Conservation (phyloP, 2,888 invertebrate species). For the Neria commutata region DNA sequence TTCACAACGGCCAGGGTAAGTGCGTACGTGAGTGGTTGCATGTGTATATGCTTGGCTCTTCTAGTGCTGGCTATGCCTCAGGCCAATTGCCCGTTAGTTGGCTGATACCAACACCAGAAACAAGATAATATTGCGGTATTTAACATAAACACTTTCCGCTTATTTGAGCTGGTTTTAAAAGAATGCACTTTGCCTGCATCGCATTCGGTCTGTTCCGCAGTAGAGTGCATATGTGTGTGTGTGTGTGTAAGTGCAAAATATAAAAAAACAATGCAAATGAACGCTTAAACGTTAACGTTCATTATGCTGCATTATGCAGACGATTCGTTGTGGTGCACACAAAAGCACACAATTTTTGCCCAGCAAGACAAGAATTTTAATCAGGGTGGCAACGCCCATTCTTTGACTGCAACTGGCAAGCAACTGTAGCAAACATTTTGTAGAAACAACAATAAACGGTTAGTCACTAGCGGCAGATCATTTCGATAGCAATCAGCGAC, state of each 20-base stretch:
- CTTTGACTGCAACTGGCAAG: no score
- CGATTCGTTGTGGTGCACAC: no score
- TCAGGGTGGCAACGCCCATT: not conserved
- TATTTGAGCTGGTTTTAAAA: not conserved
- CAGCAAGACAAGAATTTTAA: not conserved
- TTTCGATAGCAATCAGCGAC: no score
- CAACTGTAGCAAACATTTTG: no score
- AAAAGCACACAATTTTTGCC: no score
- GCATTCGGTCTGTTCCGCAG: not conserved
- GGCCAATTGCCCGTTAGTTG: not conserved
- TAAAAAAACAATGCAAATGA: not conserved
- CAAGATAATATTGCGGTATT: conserved; percentile 9
- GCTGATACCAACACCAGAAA: not conserved
- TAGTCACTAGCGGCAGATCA: no score
- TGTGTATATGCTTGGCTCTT: not conserved
- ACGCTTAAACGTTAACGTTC: not conserved
- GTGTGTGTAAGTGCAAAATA: not conserved
- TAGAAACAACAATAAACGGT: no score
- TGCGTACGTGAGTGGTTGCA: not conserved
- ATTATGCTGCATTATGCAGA: not conserved
- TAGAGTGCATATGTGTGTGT: not conserved
- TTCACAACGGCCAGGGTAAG: no score
- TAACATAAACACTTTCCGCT: conserved; percentile 10
- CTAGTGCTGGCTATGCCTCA: not conserved
- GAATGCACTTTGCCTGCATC: no score